A percentile compares a stretch with the other conserved stretches of the same genome.
Conservation (phyloP, 2,888 invertebrate genomes). For the Yponomeuta plumbellus region DNA sequence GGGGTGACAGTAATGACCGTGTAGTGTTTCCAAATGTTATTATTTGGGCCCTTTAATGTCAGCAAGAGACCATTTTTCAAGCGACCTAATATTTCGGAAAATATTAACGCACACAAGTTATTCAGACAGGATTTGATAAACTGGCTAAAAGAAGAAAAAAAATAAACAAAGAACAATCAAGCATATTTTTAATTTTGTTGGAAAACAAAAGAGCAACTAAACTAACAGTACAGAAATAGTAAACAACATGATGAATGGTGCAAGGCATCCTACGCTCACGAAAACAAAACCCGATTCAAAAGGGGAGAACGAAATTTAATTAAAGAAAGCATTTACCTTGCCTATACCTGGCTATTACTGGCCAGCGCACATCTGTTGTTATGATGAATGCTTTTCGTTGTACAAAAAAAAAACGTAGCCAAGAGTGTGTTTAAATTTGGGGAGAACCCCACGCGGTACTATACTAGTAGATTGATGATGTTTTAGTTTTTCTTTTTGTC, state of each 20-base stretch:
- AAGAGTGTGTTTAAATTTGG: constrained; percentile 32
- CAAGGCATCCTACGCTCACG: constrained; percentile 33
- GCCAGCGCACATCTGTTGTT: constrained; percentile 54
- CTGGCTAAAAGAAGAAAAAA: neutral
- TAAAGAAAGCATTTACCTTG: constrained; percentile 54
- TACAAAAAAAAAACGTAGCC: constrained; percentile 27
- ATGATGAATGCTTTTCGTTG: constrained; percentile 60
- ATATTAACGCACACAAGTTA: too few relatives aligned
- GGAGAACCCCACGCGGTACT: neutral
- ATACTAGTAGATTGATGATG: neutral
- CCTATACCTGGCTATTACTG: constrained; percentile 57
- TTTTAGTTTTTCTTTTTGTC: neutral
- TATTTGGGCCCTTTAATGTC: neutral
- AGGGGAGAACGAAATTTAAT: constrained; percentile 56
- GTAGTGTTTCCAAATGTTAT: neutral
- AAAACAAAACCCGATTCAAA: constrained; percentile 35
- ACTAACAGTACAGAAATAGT: neutral
- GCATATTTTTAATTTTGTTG: too few relatives aligned
- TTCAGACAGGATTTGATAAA: neutral
- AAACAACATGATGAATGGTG: constrained; percentile 34
- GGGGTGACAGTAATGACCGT: constrained; percentile 1
- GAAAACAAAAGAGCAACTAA: neutral
- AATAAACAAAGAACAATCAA: too few relatives aligned
- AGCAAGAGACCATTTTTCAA: neutral
- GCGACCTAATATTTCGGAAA: too few relatives aligned